Base-by-base conservation (phyloP, 1,140 invertebrate genomes). In the Procambarus virginalis region DNA sequence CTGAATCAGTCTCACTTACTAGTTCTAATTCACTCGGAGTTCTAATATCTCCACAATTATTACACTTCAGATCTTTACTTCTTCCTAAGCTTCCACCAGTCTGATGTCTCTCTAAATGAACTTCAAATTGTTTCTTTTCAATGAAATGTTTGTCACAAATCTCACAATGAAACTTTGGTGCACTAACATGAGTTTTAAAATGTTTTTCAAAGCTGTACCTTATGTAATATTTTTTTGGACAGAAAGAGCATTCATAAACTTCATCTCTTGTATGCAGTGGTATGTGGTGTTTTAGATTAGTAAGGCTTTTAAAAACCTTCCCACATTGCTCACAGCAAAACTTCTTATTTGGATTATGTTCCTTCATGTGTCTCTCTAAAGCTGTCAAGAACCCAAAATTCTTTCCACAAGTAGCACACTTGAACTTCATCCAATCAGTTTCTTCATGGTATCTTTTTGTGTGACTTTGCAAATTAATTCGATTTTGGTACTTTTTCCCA, bases 291-390 rank as follows among this genome's bases (percentile, higher is more conserved):
- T 89, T 89, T 20, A 89, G 20, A 64, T 89, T 89, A 45, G 58
- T 76, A 20, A 89, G 88, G 49, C 14, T 84, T 51, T 89, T 89
- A 51, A 89, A 89, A 45, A 89, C 88, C 82, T 89, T 89, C 17
- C 88, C 88, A 89, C 88, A 89, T 12, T 89, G 88, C 17, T 89
- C 88, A 70, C 88, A 89, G 60, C 88, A 84, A 78, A 89, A 84
- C 49, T 89, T 89, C 70, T 84, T 81, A 84, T 89, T 89, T 17
- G 88, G 88, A 79, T 89, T 89, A 64, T 89, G 88, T 22, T 84
- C 88, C 45, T 89, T 89, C 88, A 89, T 89, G 73, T 89, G 88
- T 73, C 88, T 64, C 75, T 89, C 88, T 22, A 89, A 58, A 51
- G 88, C 81, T n/a, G 76, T 60, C 46, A 89, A 68, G 34, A 89